These are phyloP conservation scores for Decapterus maruadsi DNA, from an alignment of 2,797 vertebrate species.

Conservation along the genomic window DNA sequence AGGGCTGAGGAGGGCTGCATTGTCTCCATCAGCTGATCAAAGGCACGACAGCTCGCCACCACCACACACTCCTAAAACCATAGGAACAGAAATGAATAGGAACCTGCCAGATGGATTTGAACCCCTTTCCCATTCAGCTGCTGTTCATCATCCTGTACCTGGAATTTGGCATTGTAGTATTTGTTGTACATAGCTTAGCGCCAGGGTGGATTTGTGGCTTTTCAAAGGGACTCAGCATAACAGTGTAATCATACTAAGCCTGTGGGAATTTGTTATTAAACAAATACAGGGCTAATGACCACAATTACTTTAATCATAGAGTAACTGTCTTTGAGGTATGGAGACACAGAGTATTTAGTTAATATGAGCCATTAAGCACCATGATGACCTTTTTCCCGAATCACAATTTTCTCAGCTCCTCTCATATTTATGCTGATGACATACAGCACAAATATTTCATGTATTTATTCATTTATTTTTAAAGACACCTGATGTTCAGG, in stretches of 20 bases:
- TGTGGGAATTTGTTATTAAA: conserved; percentile 67
- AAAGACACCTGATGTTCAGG: conserved; percentile 17
- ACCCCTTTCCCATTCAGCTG: conserved; percentile 64
- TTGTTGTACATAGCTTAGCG: conserved; percentile 73
- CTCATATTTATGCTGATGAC: conserved; percentile 46
- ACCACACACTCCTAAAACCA: conserved; percentile 56
- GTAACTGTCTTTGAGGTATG: conserved; percentile 62
- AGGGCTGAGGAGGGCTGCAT: conserved; percentile 66
- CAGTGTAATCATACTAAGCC: conserved; percentile 71
- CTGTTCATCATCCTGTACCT: conserved; percentile 75
- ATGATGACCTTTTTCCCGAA: conserved; percentile 63
- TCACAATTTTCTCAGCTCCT: conserved; percentile 50
- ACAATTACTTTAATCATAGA: conserved; percentile 72
- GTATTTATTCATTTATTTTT: neutral
- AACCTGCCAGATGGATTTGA: conserved; percentile 65
- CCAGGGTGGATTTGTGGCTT: conserved; percentile 71
- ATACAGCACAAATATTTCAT: neutral
- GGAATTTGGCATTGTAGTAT: conserved; percentile 71
- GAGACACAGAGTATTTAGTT: conserved; percentile 61
- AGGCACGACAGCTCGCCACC: conserved; percentile 60
- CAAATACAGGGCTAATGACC: conserved; percentile 73
- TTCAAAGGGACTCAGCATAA: conserved; percentile 63
- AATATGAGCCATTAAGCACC: conserved; percentile 62
- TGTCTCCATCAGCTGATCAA: conserved; percentile 83
- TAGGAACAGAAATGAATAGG: conserved; percentile 67